These are phyloP conservation scores for Oegoconia quadripuncta DNA, from an alignment of 2,888 invertebrate species.

Conservation along the genomic window DNA sequence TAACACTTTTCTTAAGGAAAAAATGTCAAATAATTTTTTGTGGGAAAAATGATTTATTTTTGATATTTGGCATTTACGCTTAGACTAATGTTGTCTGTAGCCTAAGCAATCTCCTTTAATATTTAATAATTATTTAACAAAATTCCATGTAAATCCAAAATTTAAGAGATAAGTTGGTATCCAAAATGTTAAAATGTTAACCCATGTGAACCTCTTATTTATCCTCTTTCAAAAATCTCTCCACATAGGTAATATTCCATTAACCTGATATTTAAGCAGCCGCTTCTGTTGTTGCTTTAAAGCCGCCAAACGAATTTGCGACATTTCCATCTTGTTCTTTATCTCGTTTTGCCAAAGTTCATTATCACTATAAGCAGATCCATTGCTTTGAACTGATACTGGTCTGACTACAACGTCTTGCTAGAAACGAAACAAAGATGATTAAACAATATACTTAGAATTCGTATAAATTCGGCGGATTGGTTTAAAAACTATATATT, in stretches of 20 bases:
- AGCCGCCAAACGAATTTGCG: slow-evolving; percentile 77
- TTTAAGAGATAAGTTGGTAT: too few species aligned
- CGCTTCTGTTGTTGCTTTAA: slow-evolving; percentile 80
- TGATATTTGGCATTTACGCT: too few species aligned
- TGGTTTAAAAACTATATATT: background rate
- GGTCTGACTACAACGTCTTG: slow-evolving; percentile 70
- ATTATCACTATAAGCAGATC: slow-evolving; percentile 73
- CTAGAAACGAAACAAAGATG: slow-evolving; percentile 13
- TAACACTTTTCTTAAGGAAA: too few species aligned
- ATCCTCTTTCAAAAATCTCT: too few species aligned
- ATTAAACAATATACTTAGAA: background rate
- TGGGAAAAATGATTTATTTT: too few species aligned
- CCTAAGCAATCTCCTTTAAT: too few species aligned
- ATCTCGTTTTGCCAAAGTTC: slow-evolving; percentile 78
- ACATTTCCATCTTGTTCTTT: slow-evolving; percentile 81
- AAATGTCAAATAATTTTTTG: too few species aligned
- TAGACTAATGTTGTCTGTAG: too few species aligned
- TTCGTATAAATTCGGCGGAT: background rate
- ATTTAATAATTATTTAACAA: too few species aligned
- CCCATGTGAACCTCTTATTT: too few species aligned
- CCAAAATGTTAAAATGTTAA: too few species aligned
- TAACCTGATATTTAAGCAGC: slow-evolving; percentile 69
- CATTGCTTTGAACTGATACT: slow-evolving; percentile 71
- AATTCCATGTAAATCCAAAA: too few species aligned
- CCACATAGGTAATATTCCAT: background rate